phyloP scores from a whole-genome alignment of 2,113 vertebrate species.

The Prochilodus magdalenae region DNA sequence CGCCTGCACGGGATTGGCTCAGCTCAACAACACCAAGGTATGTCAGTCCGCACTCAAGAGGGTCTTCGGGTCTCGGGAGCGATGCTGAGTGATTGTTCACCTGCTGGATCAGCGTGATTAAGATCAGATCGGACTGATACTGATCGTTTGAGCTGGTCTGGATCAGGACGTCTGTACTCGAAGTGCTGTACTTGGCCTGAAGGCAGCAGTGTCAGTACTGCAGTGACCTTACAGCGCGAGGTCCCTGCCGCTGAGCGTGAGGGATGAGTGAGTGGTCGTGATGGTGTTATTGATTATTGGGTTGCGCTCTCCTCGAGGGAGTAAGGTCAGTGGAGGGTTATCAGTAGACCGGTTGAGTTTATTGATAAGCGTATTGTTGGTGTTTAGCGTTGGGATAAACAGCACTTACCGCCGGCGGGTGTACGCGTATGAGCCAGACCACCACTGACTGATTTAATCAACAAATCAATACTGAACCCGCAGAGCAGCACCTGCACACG shows the following conservation, averaged over 20 bases:
- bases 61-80: too few relatives aligned
- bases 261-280: background rate
- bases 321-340: conserved; percentile 8
- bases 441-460: conserved; percentile 58
- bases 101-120: too few relatives aligned
- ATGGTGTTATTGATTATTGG: background rate
- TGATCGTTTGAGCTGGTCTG: too few relatives aligned
- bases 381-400: conserved; percentile 53
- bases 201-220: too few relatives aligned
- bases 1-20: conserved; percentile 90
- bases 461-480: conserved; percentile 50
- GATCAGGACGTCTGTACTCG: too few relatives aligned
- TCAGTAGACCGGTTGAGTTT: conserved; percentile 18
- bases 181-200: too few relatives aligned
- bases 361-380: conserved; percentile 51
- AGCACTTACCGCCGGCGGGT: conserved; percentile 54
- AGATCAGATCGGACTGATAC: too few relatives aligned
- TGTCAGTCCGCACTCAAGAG: background rate
- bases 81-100: too few relatives aligned
- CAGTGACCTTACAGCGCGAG: too few relatives aligned
- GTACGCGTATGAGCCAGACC: conserved; percentile 55
- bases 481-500: background rate
- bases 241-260: too few relatives aligned
- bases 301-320: too few relatives aligned
- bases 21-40: conserved; percentile 97